A percentile compares a stretch with the other conserved stretches of the same genome.
Evolutionary conservation across 2,113 vertebrate species (phyloP).

Genomic region (Tachysurus fulvidraco): DNA sequence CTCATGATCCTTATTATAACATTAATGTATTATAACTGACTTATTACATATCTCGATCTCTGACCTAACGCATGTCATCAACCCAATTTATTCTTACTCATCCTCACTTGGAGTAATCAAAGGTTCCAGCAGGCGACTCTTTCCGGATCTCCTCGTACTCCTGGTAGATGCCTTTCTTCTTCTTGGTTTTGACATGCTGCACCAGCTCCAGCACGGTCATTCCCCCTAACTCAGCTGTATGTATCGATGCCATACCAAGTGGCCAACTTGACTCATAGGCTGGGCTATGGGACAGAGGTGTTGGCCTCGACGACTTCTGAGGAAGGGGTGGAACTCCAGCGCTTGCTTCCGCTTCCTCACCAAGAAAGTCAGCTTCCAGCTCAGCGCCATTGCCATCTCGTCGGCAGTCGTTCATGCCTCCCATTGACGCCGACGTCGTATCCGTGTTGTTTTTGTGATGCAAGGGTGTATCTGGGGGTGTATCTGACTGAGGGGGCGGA

Average conservation of each 20-base stretch:
- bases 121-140: conserved; percentile 74
- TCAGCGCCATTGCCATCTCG: conserved; percentile 42
- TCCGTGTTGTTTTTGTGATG: conserved; percentile 62
- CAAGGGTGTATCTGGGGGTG: conserved; percentile 74
- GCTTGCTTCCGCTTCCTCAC: conserved; percentile 37
- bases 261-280: conserved; percentile 52
- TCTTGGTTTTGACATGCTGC: conserved; percentile 73
- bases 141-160: conserved; percentile 81
- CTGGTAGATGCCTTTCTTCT: conserved; percentile 79
- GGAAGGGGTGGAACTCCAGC: conserved; percentile 76
- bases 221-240: conserved; percentile 73
- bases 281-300: conserved; percentile 64
- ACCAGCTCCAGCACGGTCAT: conserved; percentile 72
- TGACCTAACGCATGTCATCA: background rate
- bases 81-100: background rate
- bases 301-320: conserved; percentile 75
- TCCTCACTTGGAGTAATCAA: conserved; percentile 79
- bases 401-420: conserved; percentile 4
- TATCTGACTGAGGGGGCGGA: conserved; percentile 78
- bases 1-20: too few species aligned
- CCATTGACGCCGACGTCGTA: conserved; percentile 12
- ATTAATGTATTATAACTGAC: too few species aligned
- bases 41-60: background rate
- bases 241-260: conserved; percentile 68
- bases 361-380: conserved; percentile 41